Base-by-base conservation (phyloP, 2,888 invertebrate genomes). In the Clusia tigrina region DNA sequence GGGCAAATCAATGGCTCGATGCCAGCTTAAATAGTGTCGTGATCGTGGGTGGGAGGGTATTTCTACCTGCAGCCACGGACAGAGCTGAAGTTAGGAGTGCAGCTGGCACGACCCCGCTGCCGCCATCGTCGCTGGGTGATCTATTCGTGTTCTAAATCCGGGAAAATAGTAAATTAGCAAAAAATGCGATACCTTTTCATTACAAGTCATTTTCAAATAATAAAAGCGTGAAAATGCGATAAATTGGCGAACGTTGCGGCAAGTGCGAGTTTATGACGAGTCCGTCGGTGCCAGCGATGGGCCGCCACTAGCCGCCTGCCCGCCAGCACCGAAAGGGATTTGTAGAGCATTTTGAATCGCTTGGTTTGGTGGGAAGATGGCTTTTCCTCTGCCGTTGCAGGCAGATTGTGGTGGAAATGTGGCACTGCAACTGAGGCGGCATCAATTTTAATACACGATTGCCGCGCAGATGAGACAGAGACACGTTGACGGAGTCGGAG, bases 21-120 rank as follows among this genome's bases (percentile, higher is more conserved):
- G 42, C 42, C 42, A 42, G 42, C 9, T 32, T 3, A 42, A 6
- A 20, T 52, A 10, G 52, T 52, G 54, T 54, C 54, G 54, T 54
- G 54, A 54, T 23, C 54, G 54, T 54, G 24, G 54, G 54, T 54
- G 54, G n/a, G n/a, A n/a, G n/a, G 54, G 24, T 54, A 54, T 54
- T 25, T 54, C 54, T 12, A 54, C 25, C 26, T 42, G 3, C 42
- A 15, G n/a, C 42, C 9, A 6, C 32, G 12, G 32, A 32, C 6
- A 32, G 12, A 32, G 6, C 32, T 9, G 12, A 32, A 32, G 32
- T n/a, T n/a, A n/a, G n/a, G n/a, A n/a, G n/a, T n/a, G n/a, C n/a
- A n/a, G n/a, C n/a, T n/a, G n/a, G n/a, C n/a, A 32, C 6, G 12
- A 32, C 32, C 32, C 32, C 6, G 32, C 32, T n/a, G 42, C 42